Base-by-base conservation (phyloP, 2,888 invertebrate species). In the Danaus chrysippus region DNA sequence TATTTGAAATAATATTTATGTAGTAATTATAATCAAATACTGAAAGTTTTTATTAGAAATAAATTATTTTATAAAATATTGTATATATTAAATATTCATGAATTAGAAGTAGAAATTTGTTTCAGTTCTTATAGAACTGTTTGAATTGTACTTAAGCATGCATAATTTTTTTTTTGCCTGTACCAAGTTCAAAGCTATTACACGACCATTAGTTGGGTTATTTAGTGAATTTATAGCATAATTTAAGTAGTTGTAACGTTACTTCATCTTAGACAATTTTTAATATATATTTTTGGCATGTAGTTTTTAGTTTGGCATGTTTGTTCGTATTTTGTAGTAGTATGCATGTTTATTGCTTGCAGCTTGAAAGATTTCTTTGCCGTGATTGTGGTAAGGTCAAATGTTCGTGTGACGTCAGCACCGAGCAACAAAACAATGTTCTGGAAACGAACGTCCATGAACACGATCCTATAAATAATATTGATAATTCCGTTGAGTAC, bases 341-440 rank as follows among this genome's bases (percentile, higher is more conserved):
- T 86, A 73, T 85, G 91, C 91, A 92, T 92, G 92, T 91, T 92
- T 92, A 91, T 89, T 93, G 92, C 92, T 93, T 93, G 79, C 93
- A 94, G 94, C 93, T 94, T 92, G 93, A 93, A 92, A 93, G 93
- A 87, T 93, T 93, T 93, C 93, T 94, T 92, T 94, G 94, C 92
- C 92, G 92, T 86, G 92, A 93, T 78, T 94, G 94, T 92, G 93
- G 92, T 90, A 93, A 92, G 84, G 91, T 94, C 85, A 93, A 93
- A 87, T 94, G 94, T 84, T 86, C 91, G 84, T 94, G 94, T 84
- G 84, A 84, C 52, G 77, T 69, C 43, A 69, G 74, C 44, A 75
- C 73, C 44, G 69, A 73, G 68, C 72, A 69, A 64, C 73, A 67
- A 8, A 71, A 75, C 56, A 63, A 73, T 44, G 58, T 71, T 62